Percentiles rank a stretch among this genome's conserved stretches.
These are phyloP conservation scores for Panzeria rudis DNA, from an alignment of 2,888 invertebrate genomes.

Conservation along the genomic window DNA sequence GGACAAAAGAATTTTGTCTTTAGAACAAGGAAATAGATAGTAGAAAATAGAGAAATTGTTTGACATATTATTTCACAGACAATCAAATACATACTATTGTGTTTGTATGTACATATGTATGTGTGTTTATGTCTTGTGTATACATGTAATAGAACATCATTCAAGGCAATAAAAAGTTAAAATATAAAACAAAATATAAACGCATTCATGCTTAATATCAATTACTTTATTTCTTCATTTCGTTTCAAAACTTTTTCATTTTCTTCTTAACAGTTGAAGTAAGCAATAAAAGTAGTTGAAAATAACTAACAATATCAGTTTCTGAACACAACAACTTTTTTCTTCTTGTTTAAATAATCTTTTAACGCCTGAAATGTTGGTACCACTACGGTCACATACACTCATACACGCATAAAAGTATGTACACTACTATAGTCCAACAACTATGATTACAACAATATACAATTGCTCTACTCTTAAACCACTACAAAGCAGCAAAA, in stretches of 20 bases:
- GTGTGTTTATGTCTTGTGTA: background rate
- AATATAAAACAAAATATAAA: slow-evolving; percentile 48
- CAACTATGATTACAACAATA: slow-evolving; percentile 11
- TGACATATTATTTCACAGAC: slow-evolving; percentile 44
- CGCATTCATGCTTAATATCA: slow-evolving; percentile 68
- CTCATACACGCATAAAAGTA: background rate
- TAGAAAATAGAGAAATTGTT: slow-evolving; percentile 51
- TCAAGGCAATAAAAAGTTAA: slow-evolving; percentile 23
- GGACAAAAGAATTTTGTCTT: slow-evolving; percentile 52
- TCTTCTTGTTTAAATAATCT: slow-evolving; percentile 57
- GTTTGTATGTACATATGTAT: too few relatives aligned
- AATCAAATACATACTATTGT: slow-evolving; percentile 1
- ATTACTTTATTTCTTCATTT: slow-evolving; percentile 59
- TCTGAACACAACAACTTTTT: slow-evolving; percentile 43
- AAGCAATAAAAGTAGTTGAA: slow-evolving; percentile 42
- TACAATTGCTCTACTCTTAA: slow-evolving; percentile 47
- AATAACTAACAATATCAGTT: slow-evolving; percentile 58
- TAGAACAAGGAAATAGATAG: slow-evolving; percentile 29
- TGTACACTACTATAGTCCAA: background rate
- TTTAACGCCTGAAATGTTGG: slow-evolving; percentile 56
- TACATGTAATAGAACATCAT: slow-evolving; percentile 41
- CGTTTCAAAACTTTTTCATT: slow-evolving; percentile 24
- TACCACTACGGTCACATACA: slow-evolving; percentile 4
- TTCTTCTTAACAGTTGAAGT: slow-evolving; percentile 24
- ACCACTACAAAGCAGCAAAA: slow-evolving; percentile 56